These are phyloP conservation scores for Tiliacea aurago DNA, from an alignment of 2,888 invertebrate species.

Conservation along the genomic window DNA sequence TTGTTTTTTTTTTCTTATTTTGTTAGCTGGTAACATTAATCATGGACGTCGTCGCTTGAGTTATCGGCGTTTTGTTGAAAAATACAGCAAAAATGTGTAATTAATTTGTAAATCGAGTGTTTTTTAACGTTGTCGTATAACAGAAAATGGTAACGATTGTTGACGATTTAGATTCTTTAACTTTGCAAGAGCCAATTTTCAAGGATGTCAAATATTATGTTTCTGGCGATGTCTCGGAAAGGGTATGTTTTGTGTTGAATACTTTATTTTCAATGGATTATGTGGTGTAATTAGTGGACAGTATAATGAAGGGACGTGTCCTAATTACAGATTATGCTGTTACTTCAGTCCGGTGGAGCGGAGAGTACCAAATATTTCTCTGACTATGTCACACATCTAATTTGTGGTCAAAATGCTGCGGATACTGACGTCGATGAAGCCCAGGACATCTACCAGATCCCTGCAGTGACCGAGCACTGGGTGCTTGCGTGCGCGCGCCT, in stretches of 20 bases:
- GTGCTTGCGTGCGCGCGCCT: slow-evolving; percentile 92
- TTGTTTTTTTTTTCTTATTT: background rate
- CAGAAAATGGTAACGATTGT: slow-evolving; percentile 90
- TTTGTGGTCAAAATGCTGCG: slow-evolving; percentile 96
- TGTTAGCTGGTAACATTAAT: slow-evolving; percentile 74
- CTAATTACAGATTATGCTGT: slow-evolving; percentile 92
- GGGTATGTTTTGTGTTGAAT: slow-evolving; percentile 89
- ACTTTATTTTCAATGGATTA: slow-evolving; percentile 75
- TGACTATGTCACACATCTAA: slow-evolving; percentile 97
- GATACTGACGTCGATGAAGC: slow-evolving; percentile 97
- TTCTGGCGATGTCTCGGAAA: slow-evolving; percentile 94
- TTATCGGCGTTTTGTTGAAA: slow-evolving; percentile 80
- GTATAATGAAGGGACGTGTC: slow-evolving; percentile 60
- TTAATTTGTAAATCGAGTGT: slow-evolving; percentile 72
- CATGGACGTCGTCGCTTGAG: slow-evolving; percentile 84
- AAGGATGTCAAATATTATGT: slow-evolving; percentile 96
- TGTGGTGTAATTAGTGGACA: slow-evolving; percentile 69
- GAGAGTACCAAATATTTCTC: slow-evolving; percentile 96
- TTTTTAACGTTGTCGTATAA: slow-evolving; percentile 70
- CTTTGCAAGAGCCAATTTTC: slow-evolving; percentile 92
- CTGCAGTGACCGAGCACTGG: slow-evolving; percentile 97
- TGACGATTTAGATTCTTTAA: slow-evolving; percentile 89
- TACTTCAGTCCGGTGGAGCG: slow-evolving; percentile 96
- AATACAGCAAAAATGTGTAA: slow-evolving; percentile 79
- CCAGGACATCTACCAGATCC: slow-evolving; percentile 97